Conservation (phyloP, 2,888 invertebrate genomes). For the Synergus itoensis region DNA sequence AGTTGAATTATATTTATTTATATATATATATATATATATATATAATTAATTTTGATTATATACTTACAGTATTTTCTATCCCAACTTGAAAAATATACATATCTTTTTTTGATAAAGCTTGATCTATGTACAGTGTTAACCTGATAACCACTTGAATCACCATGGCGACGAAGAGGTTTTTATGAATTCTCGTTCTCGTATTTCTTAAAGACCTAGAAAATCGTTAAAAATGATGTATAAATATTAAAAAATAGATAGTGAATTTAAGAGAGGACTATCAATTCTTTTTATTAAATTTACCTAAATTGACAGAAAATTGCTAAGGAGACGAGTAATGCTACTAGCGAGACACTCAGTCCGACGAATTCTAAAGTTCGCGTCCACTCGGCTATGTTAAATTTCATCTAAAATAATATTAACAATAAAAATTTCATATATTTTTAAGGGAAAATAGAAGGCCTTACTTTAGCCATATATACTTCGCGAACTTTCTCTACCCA, state of each 20-base stretch:
- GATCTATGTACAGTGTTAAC: constrained; percentile 87
- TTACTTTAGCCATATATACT: no score
- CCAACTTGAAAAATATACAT: constrained; percentile 76
- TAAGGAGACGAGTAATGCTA: constrained; percentile 87
- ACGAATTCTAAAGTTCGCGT: constrained; percentile 89
- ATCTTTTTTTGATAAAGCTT: constrained; percentile 79
- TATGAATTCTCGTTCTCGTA: constrained; percentile 91
- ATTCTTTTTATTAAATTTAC: constrained; percentile 79
- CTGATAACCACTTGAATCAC: constrained; percentile 87
- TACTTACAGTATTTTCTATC: constrained; percentile 85
- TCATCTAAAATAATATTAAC: constrained; percentile 79
- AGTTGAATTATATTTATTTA: background rate
- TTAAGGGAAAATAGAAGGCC: no score
- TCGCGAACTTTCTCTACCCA: no score
- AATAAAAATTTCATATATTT: no score
- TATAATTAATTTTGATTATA: background rate
- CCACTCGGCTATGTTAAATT: constrained; percentile 84
- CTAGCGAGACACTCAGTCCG: constrained; percentile 88
- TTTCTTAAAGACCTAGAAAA: constrained; percentile 86
- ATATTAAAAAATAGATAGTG: constrained; percentile 22
- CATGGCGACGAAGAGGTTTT: constrained; percentile 91
- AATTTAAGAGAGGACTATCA: background rate
- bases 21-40: no score
- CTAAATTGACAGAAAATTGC: constrained; percentile 90
- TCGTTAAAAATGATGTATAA: constrained; percentile 1